phyloP scores from a whole-genome alignment of 2,888 invertebrate species.

The Drosophila greeni region DNA sequence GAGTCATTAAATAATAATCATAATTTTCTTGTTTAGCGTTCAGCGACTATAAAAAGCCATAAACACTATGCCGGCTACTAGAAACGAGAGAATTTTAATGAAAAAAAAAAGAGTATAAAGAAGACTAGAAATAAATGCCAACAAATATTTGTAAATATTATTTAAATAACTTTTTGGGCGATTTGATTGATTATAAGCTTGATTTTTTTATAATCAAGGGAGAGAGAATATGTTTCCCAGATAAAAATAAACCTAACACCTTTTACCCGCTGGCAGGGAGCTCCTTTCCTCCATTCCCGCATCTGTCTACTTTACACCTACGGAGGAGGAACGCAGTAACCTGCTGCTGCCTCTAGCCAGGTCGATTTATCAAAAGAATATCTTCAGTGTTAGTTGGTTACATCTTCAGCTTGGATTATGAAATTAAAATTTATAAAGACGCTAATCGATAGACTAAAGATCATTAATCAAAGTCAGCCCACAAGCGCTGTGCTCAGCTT shows the following conservation, averaged over 20 bases:
- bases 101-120: neutral
- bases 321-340: neutral
- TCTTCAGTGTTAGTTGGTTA: neutral
- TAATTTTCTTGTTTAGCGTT: conserved; percentile 53
- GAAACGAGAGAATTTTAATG: neutral
- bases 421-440: conserved; percentile 46
- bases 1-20: conserved; percentile 68
- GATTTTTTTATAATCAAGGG: conserved; percentile 18
- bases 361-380: conserved; percentile 31
- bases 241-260: conserved; percentile 5
- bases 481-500: conserved; percentile 19
- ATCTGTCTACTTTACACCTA: conserved; percentile 32
- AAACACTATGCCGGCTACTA: conserved; percentile 15
- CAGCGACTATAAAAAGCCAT: conserved; percentile 31
- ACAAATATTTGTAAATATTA: conserved; percentile 26
- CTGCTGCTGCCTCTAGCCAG: conserved; percentile 3
- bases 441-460: conserved; percentile 29
- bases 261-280: neutral
- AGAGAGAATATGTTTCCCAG: neutral
- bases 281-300: neutral
- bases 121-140: conserved; percentile 5
- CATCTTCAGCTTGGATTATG: conserved; percentile 27
- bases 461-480: conserved; percentile 49
- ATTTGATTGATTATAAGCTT: conserved; percentile 40
- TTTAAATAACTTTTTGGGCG: conserved; percentile 22